These are phyloP conservation scores for Drosophila grimshawi DNA, from an alignment of 1,140 invertebrate genomes.

Conservation along the genomic window DNA sequence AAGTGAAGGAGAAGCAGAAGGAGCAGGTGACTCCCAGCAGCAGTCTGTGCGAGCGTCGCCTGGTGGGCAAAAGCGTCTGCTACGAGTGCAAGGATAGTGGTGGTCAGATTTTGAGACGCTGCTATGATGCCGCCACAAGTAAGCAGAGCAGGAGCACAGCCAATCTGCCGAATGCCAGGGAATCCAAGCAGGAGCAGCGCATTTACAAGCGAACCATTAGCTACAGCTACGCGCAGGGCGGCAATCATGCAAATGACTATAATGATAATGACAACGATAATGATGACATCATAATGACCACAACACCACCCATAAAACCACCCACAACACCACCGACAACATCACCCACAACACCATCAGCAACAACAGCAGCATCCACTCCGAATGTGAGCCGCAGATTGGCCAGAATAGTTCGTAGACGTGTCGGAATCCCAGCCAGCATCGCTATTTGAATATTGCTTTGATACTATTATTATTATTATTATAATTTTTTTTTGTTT, in stretches of 20 bases:
- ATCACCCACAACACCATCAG: background rate
- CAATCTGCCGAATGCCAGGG: conserved; percentile 8
- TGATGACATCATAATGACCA: background rate
- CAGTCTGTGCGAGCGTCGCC: conserved; percentile 58
- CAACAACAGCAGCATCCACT: background rate
- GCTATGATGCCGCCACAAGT: conserved; percentile 46
- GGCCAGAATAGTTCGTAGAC: background rate
- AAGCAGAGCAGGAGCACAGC: conserved; percentile 12
- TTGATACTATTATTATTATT: too few relatives aligned
- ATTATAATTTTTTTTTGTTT: too few relatives aligned
- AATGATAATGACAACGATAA: background rate
- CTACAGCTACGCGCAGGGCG: conserved; percentile 61
- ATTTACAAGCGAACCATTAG: conserved; percentile 74
- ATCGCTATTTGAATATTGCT: too few relatives aligned
- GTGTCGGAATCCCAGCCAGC: background rate
- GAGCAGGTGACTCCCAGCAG: conserved; percentile 14
- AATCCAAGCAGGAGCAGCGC: conserved; percentile 54
- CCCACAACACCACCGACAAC: background rate
- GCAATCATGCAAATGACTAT: background rate
- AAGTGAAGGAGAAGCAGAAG: background rate
- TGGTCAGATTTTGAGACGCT: conserved; percentile 49
- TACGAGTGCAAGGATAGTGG: conserved; percentile 64
- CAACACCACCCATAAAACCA: background rate
- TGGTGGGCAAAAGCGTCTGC: conserved; percentile 45
- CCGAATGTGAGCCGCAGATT: background rate